Conservation (phyloP, 2,888 invertebrate species). For the Ophraella communa region DNA sequence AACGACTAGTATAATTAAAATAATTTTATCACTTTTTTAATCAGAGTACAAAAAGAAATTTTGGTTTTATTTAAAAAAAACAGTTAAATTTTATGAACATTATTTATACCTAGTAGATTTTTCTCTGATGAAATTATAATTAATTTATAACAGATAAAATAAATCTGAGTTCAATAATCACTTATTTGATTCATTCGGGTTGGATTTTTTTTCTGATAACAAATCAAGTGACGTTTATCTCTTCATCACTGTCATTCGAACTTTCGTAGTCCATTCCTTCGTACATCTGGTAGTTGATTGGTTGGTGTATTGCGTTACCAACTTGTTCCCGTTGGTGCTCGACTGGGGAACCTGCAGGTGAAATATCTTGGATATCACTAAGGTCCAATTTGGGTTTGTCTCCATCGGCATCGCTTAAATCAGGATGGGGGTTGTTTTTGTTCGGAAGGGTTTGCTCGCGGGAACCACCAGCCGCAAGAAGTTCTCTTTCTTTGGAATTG, state of each 20-base stretch:
- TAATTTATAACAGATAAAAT: not conserved
- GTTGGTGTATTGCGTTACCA: conserved; percentile 32
- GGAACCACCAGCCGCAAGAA: conserved; percentile 91
- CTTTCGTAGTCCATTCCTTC: conserved; percentile 63
- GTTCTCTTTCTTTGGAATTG: conserved; percentile 95
- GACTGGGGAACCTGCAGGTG: conserved; percentile 59
- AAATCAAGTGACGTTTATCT: conserved; percentile 88
- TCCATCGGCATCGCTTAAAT: conserved; percentile 87
- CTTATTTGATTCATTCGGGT: not conserved
- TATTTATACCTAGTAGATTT: too few relatives aligned
- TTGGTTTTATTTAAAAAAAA: too few relatives aligned
- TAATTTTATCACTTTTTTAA: too few relatives aligned
- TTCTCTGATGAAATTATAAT: not conserved
- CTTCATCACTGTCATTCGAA: conserved; percentile 75
- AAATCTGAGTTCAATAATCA: not conserved
- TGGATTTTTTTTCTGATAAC: conserved; percentile 32
- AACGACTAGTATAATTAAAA: too few relatives aligned
- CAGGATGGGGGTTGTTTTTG: conserved; percentile 96
- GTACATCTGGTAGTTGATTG: conserved; percentile 52
- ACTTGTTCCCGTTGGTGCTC: conserved; percentile 47
- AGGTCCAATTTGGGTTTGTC: conserved; percentile 74
- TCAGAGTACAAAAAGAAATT: too few relatives aligned
- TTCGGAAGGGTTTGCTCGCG: conserved; percentile 95
- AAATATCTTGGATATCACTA: conserved; percentile 65
- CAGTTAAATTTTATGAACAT: too few relatives aligned